Percentiles rank a stretch among this genome's conserved stretches.
These are phyloP conservation scores for Itoplectis maculator DNA, from an alignment of 2,888 invertebrate species.

Conservation along the genomic window DNA sequence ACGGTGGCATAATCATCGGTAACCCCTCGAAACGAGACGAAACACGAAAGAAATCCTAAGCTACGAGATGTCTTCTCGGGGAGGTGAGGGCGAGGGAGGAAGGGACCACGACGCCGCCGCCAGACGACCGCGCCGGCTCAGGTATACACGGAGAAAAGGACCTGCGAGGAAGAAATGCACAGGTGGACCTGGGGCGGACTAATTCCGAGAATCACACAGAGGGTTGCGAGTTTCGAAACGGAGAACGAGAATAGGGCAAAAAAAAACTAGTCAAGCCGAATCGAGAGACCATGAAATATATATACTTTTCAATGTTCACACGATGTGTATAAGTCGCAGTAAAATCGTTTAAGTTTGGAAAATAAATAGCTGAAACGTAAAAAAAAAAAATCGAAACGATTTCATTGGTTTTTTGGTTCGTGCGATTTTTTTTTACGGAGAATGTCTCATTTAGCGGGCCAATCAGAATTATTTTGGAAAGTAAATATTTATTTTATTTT, in stretches of 20 bases:
- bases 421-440: too few relatives aligned
- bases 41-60: conserved; percentile 57
- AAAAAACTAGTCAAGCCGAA: conserved; percentile 33
- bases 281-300: conserved; percentile 53
- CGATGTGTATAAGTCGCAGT: too few relatives aligned
- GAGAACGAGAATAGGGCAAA: conserved; percentile 11
- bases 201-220: conserved; percentile 49
- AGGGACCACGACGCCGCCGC: conserved; percentile 49
- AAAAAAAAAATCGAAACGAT: conserved; percentile 6
- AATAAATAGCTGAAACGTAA: too few relatives aligned
- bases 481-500: too few relatives aligned
- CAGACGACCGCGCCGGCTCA: conserved; percentile 65
- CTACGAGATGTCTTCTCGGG: conserved; percentile 44
- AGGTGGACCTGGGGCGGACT: conserved; percentile 70
- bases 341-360: too few relatives aligned
- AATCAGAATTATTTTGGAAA: too few relatives aligned
- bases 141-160: conserved; percentile 65
- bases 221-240: conserved; percentile 1
- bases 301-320: too few relatives aligned
- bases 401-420: too few relatives aligned
- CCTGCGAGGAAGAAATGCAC: conserved; percentile 64
- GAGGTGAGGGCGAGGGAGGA: conserved; percentile 27
- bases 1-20: conserved; percentile 55
- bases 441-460: too few relatives aligned
- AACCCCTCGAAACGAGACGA: conserved; percentile 48